Evolutionary conservation across 35 echinoderm and acorn worm genomes (phyloP).

Genomic region (Acanthaster planci): DNA sequence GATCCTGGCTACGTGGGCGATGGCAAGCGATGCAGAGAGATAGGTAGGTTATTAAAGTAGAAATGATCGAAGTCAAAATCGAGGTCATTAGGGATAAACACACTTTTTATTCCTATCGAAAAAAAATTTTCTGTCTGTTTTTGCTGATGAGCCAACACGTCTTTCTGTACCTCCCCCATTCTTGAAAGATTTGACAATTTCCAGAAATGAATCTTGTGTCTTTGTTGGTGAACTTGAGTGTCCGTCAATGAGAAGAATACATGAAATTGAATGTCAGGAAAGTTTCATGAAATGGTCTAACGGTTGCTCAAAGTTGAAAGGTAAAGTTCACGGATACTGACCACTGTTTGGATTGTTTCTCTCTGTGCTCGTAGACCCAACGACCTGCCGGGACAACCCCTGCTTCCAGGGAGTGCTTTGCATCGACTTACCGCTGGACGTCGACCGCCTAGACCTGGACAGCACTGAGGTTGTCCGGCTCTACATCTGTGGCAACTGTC

Average conservation of each 20-base stretch:
- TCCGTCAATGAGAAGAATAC: no score
- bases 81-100: no score
- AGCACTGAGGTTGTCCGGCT: neutral
- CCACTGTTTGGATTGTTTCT: neutral
- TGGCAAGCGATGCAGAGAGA: conserved; percentile 32
- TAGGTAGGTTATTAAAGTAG: conserved; percentile 8
- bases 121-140: no score
- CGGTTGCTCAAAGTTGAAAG: neutral
- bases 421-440: conserved; percentile 6
- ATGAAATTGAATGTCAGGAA: neutral
- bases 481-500: conserved; percentile 31
- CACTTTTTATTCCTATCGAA: no score
- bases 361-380: conserved; percentile 15
- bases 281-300: neutral
- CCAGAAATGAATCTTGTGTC: no score
- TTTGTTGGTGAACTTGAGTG: no score
- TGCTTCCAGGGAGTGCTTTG: conserved; percentile 12
- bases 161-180: no score
- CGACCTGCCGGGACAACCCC: conserved; percentile 18
- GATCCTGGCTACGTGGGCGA: conserved; percentile 57
- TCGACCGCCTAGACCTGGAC: neutral
- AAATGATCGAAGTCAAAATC: no score
- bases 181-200: no score
- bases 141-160: neutral
- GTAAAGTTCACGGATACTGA: neutral